Evolutionary conservation across 2,888 invertebrate species (phyloP), one percentile per base, ranked within the genome.

Genomic region (Chloroclystis v-ata): DNA sequence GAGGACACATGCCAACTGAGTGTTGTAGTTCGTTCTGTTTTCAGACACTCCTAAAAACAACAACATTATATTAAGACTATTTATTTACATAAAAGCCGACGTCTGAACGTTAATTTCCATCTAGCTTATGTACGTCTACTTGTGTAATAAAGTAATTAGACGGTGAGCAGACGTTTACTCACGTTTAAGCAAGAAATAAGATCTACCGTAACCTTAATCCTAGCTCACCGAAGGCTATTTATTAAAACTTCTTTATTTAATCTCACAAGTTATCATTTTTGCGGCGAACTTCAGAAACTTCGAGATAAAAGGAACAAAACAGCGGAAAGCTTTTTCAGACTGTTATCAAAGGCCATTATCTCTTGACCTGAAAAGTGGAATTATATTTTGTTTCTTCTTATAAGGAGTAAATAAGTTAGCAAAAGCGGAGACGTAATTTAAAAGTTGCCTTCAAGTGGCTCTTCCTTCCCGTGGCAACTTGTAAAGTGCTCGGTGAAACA

Each of bases 291-390:
- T 82, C 70, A 77, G 74, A 74, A 82, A 83, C 78, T 84, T 75
- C 65, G 69, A 78, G 82, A 83, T 82, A 84, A 82, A 83, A 77
- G 80, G 82, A 85, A 82, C 82, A 83, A 83, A 86, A 84, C 85
- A 86, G 79, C 83, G 84, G 84, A 86, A 85, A 86, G 85, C 86
- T 86, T 85, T 84, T 78, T 81, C 82, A 78, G 78, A 72, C 79
- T 81, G 78, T 83, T 85, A 85, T 84, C 84, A 85, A 82, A 84
- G 78, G 74, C 82, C 81, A 84, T 85, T 86, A 86, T 83, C 83
- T 82, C 72, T 78, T 83, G 85, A 85, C 82, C 84, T 85, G 80
- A 80, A 82, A 84, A 81, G 75, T 80, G 75, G 81, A 82, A 85
- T 85, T 82, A 84, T 83, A 84, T 85, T 85, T 84, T 82, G 83